phyloP scores from a whole-genome alignment of 2,113 vertebrate genomes.

The Nicator chloris region DNA sequence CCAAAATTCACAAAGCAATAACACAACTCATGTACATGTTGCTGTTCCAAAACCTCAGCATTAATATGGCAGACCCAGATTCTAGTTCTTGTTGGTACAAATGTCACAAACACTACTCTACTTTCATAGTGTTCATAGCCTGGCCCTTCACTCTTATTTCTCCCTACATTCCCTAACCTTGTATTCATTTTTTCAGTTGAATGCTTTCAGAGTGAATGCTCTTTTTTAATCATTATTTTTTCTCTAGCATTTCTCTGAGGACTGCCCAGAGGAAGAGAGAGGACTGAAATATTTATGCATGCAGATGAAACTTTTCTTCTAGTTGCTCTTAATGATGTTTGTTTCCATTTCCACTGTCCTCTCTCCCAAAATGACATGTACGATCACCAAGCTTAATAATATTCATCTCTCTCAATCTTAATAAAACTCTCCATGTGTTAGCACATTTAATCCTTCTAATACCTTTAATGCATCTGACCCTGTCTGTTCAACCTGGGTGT shows the following conservation, averaged over 20 bases:
- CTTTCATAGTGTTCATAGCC: background rate
- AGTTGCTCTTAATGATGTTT: constrained; percentile 41
- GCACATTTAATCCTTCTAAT: constrained; percentile 48
- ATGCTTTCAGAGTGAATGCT: background rate
- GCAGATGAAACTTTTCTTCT: constrained; percentile 18
- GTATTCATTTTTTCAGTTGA: background rate
- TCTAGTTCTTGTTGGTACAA: background rate
- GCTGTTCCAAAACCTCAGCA: background rate
- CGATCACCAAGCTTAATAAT: constrained; percentile 34
- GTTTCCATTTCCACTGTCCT: constrained; percentile 36
- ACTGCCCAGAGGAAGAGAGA: background rate
- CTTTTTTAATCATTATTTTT: background rate
- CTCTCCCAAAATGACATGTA: constrained; percentile 30
- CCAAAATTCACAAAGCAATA: background rate
- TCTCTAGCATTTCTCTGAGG: background rate
- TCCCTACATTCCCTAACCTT: background rate
- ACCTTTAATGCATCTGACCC: constrained; percentile 17
- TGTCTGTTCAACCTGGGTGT: background rate
- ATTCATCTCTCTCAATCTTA: constrained; percentile 50
- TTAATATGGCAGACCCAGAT: background rate
- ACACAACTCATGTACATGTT: background rate
- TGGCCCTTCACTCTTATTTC: background rate
- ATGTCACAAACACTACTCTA: background rate
- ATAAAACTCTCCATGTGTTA: constrained; percentile 29
- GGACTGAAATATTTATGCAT: constrained; percentile 48